phyloP scores from a whole-genome alignment of 1,140 invertebrate species.

The Muscidifurax raptorellus region DNA sequence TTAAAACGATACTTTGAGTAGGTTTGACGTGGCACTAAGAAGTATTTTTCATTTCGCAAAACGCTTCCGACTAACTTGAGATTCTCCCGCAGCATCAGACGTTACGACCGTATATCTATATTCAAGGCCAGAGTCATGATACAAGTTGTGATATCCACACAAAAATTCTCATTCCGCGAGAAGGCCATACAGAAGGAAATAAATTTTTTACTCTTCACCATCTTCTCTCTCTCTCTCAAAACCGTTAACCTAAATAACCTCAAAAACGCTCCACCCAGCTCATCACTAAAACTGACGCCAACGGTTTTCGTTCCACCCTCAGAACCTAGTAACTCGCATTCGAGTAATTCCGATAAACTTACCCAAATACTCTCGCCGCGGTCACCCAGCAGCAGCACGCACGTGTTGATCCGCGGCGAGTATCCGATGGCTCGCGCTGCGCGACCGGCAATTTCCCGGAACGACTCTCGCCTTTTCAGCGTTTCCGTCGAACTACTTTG shows the following conservation, averaged over 20 bases:
- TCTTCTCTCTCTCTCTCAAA: not conserved
- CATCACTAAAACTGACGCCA: too few relatives aligned
- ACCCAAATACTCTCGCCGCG: too few relatives aligned
- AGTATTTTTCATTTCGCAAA: constrained; percentile 9
- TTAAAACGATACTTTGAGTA: too few relatives aligned
- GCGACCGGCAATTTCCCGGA: not conserved
- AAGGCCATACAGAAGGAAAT: not conserved
- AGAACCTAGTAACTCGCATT: too few relatives aligned
- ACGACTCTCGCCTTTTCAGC: not conserved
- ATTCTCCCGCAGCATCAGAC: not conserved
- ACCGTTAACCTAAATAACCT: not conserved
- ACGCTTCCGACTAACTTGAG: constrained; percentile 3
- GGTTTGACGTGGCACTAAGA: not conserved
- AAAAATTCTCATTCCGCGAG: constrained; percentile 4
- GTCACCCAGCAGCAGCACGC: too few relatives aligned
- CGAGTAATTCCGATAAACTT: too few relatives aligned
- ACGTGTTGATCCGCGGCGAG: not conserved
- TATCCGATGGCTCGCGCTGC: too few relatives aligned
- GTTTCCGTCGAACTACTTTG: not conserved
- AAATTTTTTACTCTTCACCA: not conserved
- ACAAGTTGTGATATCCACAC: not conserved
- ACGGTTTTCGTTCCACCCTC: too few relatives aligned
- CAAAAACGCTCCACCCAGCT: too few relatives aligned
- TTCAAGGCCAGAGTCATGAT: constrained; percentile 41
- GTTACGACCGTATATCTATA: not conserved